Conservation (phyloP, 1,140 invertebrate genomes). For the Euura lappo region DNA sequence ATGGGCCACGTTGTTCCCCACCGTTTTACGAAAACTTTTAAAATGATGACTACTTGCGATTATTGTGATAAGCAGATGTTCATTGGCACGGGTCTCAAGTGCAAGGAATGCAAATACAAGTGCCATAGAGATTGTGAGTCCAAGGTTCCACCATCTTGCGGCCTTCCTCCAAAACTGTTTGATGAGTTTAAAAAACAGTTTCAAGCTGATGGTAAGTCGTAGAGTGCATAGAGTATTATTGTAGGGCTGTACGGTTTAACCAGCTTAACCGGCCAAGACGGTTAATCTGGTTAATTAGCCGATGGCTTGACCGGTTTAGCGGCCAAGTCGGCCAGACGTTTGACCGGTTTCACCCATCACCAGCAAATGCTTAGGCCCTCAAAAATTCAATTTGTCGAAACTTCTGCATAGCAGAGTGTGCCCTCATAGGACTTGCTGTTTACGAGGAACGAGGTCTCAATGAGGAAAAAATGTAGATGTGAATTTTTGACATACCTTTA, state of each 20-base stretch:
- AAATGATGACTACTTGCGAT: conserved; percentile 89
- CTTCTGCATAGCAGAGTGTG: too few species aligned
- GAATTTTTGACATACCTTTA: too few species aligned
- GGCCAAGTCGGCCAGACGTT: too few species aligned
- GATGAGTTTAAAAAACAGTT: conserved; percentile 77
- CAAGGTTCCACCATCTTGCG: conserved; percentile 91
- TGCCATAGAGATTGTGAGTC: conserved; percentile 90
- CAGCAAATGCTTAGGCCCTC: not conserved
- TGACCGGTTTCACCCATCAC: too few species aligned
- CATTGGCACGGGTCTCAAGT: conserved; percentile 83
- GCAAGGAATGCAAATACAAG: conserved; percentile 95
- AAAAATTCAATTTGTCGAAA: not conserved
- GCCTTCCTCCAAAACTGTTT: conserved; percentile 82
- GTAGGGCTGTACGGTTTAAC: too few species aligned
- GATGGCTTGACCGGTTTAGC: too few species aligned
- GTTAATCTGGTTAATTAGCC: too few species aligned
- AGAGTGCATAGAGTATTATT: not conserved
- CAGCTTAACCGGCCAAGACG: too few species aligned
- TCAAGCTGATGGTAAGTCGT: conserved; percentile 65
- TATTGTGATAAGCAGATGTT: conserved; percentile 92
- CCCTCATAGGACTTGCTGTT: too few species aligned
- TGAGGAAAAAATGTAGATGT: too few species aligned
- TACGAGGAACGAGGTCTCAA: too few species aligned
- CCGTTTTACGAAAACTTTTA: conserved; percentile 87
- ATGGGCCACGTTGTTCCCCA: conserved; percentile 94